These are phyloP conservation scores for Steinernema hermaphroditum DNA, from an alignment of 2,888 invertebrate genomes.

Conservation along the genomic window DNA sequence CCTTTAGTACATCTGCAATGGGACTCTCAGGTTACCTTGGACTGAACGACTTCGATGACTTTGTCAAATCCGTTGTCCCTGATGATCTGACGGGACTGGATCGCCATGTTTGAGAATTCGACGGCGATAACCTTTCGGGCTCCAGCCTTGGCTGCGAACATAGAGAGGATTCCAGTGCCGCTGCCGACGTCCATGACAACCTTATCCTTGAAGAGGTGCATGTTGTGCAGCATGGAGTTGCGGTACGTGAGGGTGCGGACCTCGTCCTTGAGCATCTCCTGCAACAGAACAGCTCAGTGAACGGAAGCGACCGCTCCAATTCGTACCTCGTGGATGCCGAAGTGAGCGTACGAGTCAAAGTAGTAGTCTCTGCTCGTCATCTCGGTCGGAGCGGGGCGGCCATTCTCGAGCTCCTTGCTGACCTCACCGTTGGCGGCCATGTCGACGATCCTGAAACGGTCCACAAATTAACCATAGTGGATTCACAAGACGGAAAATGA, in stretches of 20 bases:
- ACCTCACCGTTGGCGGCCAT: not conserved
- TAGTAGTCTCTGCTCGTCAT: slow-evolving; percentile 99
- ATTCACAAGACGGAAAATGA: not conserved
- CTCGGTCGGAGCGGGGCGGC: slow-evolving; percentile 71
- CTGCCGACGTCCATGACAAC: slow-evolving; percentile 89
- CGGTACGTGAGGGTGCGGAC: slow-evolving; percentile 95
- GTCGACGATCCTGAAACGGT: not conserved
- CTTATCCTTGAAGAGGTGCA: slow-evolving; percentile 88
- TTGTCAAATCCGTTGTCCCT: slow-evolving; percentile 72
- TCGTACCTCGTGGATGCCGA: slow-evolving; percentile 89
- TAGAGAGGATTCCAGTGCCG: slow-evolving; percentile 96
- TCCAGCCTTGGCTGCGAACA: slow-evolving; percentile 99
- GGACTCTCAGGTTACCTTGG: too few relatives aligned
- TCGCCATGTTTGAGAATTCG: slow-evolving; percentile 97
- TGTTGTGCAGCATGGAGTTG: slow-evolving; percentile 98
- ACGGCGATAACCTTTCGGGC: slow-evolving; percentile 92
- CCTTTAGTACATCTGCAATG: too few relatives aligned
- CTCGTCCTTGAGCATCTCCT: slow-evolving; percentile 99
- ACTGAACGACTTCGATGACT: slow-evolving; percentile 67
- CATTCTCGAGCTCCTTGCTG: slow-evolving; percentile 13
- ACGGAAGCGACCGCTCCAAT: not conserved
- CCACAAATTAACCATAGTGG: too few relatives aligned
- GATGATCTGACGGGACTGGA: slow-evolving; percentile 92
- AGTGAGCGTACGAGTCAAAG: slow-evolving; percentile 99
- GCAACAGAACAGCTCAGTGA: slow-evolving; percentile 36